Evolutionary conservation across 2,888 invertebrate species (phyloP), one percentile per base, ranked within the genome.

Genomic region (Tachina fera): DNA sequence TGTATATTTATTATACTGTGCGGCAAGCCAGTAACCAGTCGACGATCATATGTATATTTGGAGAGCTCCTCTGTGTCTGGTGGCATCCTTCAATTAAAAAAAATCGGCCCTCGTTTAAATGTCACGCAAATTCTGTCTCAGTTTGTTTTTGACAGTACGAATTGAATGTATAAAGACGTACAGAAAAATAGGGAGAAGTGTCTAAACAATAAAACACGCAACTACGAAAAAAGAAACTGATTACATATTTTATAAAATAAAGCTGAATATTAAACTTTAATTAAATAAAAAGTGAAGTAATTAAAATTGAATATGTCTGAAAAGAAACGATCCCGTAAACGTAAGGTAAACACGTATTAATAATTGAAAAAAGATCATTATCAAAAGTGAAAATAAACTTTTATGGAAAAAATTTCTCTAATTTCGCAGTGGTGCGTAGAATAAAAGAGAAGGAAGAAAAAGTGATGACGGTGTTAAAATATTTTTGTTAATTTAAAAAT

Each of bases 271-370:
- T 56, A 11, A 9, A 47, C 16, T 68, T 71, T 14, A 56, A 70
- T 6, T 31, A 31, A 31, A 31, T 31, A 31, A 79, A 81, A 65
- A 81, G 63, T 83, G 60, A 85, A 87, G 79, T 80, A 67, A 63
- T 9, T 49, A 53, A 71, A 14, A 49, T 16, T 68, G 56, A 90
- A 88, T 85, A 92, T 92, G 92, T 92, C 92, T 63, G 92, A 93
- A 83, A 93, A 92, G 88, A 93, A 91, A 88, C 90, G 91, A 82
- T 88, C 92, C 71, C 91, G 92, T 87, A 92, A 92, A 80, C 93
- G 93, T 76, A 92, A 92, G 88, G 92, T 82, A 87, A 83, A 70
- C 45, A 9, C 11, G 31, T 11, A 71, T 74, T 61, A 19, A n/a
- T 60, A 22, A n/a, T 11, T 1, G 19, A 13, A n/a, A 72, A 61